Conservation (phyloP, 2,888 invertebrate genomes). For the Automeris io region DNA sequence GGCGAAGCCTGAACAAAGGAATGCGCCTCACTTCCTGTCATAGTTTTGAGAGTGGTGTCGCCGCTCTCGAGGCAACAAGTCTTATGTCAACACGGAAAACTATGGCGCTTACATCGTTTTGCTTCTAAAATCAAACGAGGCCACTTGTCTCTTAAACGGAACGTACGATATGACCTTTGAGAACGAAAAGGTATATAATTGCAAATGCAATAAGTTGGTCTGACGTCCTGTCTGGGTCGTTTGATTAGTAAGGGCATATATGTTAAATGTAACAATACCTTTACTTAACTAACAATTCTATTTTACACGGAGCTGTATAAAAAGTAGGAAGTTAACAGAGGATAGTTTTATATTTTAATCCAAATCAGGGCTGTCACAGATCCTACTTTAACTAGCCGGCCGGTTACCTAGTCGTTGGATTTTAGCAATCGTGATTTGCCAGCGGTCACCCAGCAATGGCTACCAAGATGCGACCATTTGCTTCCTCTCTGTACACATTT, state of each 20-base stretch:
- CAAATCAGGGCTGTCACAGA: too few species aligned
- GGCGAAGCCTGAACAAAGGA: constrained; percentile 55
- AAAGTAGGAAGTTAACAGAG: too few species aligned
- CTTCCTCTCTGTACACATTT: too few species aligned
- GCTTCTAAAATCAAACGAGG: constrained; percentile 35
- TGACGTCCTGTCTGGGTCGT: constrained; percentile 24
- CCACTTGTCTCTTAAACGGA: constrained; percentile 49
- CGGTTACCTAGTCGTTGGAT: too few species aligned
- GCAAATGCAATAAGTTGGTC: constrained; percentile 32
- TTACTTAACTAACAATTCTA: too few species aligned
- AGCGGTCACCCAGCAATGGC: too few species aligned
- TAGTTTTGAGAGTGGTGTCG: constrained; percentile 56
- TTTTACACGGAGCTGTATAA: too few species aligned
- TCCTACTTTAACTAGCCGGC: too few species aligned
- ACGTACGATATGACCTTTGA: constrained; percentile 57
- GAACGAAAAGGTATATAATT: constrained; percentile 46
- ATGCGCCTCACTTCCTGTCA: constrained; percentile 66
- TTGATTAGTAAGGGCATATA: constrained; percentile 6
- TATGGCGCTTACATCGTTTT: constrained; percentile 40
- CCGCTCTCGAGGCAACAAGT: constrained; percentile 33
- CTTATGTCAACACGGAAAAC: constrained; percentile 39
- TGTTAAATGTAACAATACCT: too few species aligned
- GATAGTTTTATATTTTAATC: too few species aligned
- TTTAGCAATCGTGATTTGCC: too few species aligned
- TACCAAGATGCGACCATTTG: too few species aligned